A percentile compares a stretch with the other conserved stretches of the same genome.
Evolutionary conservation across 2,888 invertebrate genomes (phyloP).

Genomic region (Colletes collaris): DNA sequence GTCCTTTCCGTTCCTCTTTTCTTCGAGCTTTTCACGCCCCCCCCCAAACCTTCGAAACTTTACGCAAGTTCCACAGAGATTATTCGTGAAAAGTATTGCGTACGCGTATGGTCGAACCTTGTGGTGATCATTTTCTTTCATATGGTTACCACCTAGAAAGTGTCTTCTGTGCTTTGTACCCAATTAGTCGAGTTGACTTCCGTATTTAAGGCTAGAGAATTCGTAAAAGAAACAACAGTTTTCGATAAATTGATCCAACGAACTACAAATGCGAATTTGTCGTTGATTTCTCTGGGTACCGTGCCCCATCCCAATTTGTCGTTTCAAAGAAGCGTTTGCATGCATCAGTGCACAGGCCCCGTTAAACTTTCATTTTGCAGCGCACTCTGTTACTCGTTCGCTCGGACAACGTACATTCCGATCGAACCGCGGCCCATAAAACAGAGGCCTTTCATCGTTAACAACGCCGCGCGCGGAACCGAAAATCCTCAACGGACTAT

Average conservation of each 20-base stretch:
- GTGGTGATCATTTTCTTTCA: too few relatives aligned
- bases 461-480: conserved; percentile 31
- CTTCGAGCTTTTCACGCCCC: conserved; percentile 43
- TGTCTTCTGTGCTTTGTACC: too few relatives aligned
- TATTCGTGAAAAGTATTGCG: not conserved
- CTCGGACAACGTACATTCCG: conserved; percentile 38
- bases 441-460: conserved; percentile 53
- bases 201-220: too few relatives aligned
- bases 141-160: too few relatives aligned
- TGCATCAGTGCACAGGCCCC: conserved; percentile 8
- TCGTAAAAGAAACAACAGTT: too few relatives aligned
- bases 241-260: too few relatives aligned
- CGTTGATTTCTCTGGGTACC: too few relatives aligned
- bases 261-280: too few relatives aligned
- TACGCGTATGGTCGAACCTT: too few relatives aligned
- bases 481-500: conserved; percentile 52
- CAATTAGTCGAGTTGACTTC: too few relatives aligned
- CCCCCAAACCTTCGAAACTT: conserved; percentile 16
- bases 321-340: conserved; percentile 9
- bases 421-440: conserved; percentile 50
- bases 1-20: conserved; percentile 46
- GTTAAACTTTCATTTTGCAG: conserved; percentile 59
- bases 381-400: conserved; percentile 41
- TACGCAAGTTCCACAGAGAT: conserved; percentile 36
- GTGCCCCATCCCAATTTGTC: too few relatives aligned